Evolutionary conservation across 2,888 invertebrate genomes (phyloP).

Genomic region (Limnephilus marmoratus): DNA sequence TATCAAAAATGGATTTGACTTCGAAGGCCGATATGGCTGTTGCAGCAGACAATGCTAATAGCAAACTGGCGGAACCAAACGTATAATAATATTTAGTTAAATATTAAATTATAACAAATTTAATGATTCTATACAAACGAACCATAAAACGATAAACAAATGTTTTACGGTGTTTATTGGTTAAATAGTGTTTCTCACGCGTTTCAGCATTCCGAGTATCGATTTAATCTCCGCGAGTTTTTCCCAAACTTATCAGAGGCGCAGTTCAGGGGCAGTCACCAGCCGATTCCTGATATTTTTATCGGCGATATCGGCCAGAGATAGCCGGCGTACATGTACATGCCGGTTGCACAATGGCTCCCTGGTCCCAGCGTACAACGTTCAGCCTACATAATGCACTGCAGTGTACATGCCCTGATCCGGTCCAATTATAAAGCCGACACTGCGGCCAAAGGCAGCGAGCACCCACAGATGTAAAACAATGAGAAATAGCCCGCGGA

Average conservation of each 20-base stretch:
- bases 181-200: neutral
- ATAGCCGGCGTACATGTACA: neutral
- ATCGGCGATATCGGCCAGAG: neutral
- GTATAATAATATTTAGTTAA: too few relatives aligned
- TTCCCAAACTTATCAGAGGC: neutral
- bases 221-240: neutral
- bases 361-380: neutral
- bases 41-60: neutral
- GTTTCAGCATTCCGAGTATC: neutral
- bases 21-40: neutral
- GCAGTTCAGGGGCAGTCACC: neutral
- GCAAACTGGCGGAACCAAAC: neutral
- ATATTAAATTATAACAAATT: neutral
- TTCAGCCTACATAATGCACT: neutral
- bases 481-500: conserved; percentile 32
- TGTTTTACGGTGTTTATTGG: neutral
- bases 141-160: neutral
- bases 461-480: conserved; percentile 7
- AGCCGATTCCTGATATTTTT: neutral
- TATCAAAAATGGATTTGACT: neutral
- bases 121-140: neutral
- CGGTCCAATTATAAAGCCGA: neutral
- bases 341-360: neutral
- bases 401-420: neutral
- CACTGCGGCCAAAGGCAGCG: conserved; percentile 13